Conservation (phyloP, 2,797 vertebrate species). For the Lacerta bilineata region DNA sequence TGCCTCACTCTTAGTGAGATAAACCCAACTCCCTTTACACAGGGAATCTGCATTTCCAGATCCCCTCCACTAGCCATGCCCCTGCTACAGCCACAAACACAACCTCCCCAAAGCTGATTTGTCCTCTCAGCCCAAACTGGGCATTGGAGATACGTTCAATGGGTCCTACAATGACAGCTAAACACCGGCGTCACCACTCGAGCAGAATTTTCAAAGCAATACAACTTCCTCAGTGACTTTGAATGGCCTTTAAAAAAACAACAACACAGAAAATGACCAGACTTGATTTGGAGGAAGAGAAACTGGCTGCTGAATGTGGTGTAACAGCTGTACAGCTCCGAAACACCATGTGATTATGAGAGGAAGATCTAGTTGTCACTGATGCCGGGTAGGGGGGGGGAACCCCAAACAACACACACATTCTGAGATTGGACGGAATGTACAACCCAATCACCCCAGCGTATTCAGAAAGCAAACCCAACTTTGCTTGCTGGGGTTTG, state of each 20-base stretch:
- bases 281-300: neutral
- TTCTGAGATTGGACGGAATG: neutral
- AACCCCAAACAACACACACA: neutral
- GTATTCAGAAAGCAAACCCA: neutral
- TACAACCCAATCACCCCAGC: neutral
- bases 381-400: neutral
- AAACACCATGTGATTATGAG: neutral
- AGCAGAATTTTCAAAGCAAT: neutral
- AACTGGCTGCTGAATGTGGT: neutral
- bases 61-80: neutral
- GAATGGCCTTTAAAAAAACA: neutral
- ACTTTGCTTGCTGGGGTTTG: neutral
- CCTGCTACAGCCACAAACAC: no score
- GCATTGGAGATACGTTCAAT: neutral
- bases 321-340: neutral
- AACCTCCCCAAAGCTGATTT: neutral
- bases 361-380: neutral
- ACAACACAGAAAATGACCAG: neutral
- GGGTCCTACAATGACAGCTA: no score
- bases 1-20: no score
- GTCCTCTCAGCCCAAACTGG: neutral
- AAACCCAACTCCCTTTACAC: neutral
- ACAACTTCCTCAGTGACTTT: no score
- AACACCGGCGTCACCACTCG: no score
- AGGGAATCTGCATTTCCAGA: neutral